phyloP scores from a whole-genome alignment of 2,888 invertebrate genomes.

The Heliothis peltigera region DNA sequence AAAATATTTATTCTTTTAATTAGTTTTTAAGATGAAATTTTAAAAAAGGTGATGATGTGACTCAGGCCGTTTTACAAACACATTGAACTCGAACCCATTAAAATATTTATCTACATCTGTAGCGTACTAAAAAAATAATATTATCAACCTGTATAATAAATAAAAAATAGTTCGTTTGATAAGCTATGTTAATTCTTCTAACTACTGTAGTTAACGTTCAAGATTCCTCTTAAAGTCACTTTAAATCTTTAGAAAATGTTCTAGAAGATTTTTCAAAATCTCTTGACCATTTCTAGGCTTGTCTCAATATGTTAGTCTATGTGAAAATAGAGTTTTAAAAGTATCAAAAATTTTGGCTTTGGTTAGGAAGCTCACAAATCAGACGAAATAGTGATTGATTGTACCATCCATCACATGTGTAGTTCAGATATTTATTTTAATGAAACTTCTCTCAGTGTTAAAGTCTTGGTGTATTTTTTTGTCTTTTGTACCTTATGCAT shows the following conservation, averaged over 20 bases:
- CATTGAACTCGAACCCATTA: conserved; percentile 22
- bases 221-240: conserved; percentile 20
- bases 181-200: conserved; percentile 53
- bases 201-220: conserved; percentile 37
- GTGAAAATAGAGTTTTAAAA: conserved; percentile 3
- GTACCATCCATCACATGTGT: too few relatives aligned
- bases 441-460: background rate
- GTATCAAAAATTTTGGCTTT: conserved; percentile 34
- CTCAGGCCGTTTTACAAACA: background rate
- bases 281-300: background rate
- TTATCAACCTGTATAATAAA: conserved; percentile 58
- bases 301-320: background rate
- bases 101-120: conserved; percentile 16
- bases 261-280: conserved; percentile 13
- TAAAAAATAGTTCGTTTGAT: conserved; percentile 54
- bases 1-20: too few relatives aligned
- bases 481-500: too few relatives aligned
- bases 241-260: background rate
- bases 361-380: conserved; percentile 28
- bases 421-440: too few relatives aligned
- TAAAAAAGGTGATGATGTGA: too few relatives aligned
- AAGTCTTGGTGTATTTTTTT: background rate
- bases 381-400: background rate
- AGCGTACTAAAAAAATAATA: conserved; percentile 53
- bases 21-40: too few relatives aligned